Evolutionary conservation across 2,113 vertebrate genomes (phyloP).

Genomic region (Crotophaga sulcirostris): DNA sequence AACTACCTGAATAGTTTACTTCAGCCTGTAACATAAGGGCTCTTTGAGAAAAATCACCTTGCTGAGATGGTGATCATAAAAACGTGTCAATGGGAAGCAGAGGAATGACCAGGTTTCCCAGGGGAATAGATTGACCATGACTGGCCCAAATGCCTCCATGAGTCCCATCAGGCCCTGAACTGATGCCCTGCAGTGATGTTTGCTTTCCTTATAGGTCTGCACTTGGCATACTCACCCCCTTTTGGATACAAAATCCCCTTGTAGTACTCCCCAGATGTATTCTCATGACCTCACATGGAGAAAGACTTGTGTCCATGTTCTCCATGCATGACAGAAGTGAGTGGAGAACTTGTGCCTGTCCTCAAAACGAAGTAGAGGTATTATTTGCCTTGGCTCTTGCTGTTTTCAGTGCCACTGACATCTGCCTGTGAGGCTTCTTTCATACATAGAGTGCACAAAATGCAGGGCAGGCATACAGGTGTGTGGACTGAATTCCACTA

Average conservation of each 20-base stretch:
- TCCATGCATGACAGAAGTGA: not conserved
- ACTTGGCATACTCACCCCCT: not conserved
- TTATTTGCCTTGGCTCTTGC: not conserved
- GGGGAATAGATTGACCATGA: not conserved
- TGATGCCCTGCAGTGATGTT: too few relatives aligned
- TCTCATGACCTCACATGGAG: not conserved
- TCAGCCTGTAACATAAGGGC: not conserved
- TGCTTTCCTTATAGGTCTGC: not conserved
- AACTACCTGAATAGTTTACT: not conserved
- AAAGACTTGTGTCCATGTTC: not conserved
- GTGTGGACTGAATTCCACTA: not conserved
- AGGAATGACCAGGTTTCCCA: not conserved
- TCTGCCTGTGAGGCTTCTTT: not conserved
- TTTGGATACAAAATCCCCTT: not conserved
- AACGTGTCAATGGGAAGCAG: not conserved
- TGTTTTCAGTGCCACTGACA: not conserved
- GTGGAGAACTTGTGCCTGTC: not conserved
- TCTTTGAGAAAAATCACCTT: not conserved
- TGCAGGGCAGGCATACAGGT: not conserved
- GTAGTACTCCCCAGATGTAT: not conserved
- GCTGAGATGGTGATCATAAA: not conserved
- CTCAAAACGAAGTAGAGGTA: not conserved
- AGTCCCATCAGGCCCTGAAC: not conserved
- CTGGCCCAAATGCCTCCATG: fast-evolving
- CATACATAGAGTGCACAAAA: not conserved